These are phyloP conservation scores for Elymnias hypermnestra DNA, from an alignment of 1,140 invertebrate species.

Conservation along the genomic window DNA sequence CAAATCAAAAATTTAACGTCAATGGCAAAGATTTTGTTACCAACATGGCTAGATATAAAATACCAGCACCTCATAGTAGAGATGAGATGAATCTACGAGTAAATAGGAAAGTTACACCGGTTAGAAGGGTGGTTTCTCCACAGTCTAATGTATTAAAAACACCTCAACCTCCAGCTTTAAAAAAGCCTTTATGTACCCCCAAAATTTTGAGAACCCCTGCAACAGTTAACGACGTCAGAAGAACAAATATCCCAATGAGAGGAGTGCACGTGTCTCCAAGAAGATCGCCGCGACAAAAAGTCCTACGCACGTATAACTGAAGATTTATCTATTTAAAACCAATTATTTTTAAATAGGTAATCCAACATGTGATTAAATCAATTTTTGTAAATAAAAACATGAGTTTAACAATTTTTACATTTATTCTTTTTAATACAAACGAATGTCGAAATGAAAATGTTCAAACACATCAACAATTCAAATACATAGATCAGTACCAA, in stretches of 20 bases:
- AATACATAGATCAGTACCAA: no score
- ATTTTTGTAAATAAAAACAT: constrained; percentile 19
- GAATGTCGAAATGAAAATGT: no score
- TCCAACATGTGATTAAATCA: not conserved
- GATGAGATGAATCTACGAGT: constrained; percentile 26
- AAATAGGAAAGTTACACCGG: constrained; percentile 44
- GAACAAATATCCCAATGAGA: constrained; percentile 51
- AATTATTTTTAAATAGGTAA: no score
- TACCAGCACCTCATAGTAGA: constrained; percentile 15
- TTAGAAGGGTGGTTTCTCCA: constrained; percentile 54
- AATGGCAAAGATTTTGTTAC: constrained; percentile 8
- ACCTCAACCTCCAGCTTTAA: constrained; percentile 46
- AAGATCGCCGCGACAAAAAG: constrained; percentile 57
- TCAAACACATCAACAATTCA: no score
- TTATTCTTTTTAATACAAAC: not conserved
- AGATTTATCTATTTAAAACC: no score
- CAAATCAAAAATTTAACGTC: constrained; percentile 6
- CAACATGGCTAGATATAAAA: constrained; percentile 6
- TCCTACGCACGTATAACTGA: constrained; percentile 31
- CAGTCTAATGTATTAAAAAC: constrained; percentile 34
- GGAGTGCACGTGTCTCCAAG: constrained; percentile 60
- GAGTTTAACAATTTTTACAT: not conserved
- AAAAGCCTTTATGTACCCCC: constrained; percentile 50
- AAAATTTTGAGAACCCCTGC: constrained; percentile 38
- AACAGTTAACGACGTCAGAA: constrained; percentile 34